These are phyloP conservation scores for Drosophila murphyi DNA, from an alignment of 1,140 invertebrate species.

Conservation along the genomic window DNA sequence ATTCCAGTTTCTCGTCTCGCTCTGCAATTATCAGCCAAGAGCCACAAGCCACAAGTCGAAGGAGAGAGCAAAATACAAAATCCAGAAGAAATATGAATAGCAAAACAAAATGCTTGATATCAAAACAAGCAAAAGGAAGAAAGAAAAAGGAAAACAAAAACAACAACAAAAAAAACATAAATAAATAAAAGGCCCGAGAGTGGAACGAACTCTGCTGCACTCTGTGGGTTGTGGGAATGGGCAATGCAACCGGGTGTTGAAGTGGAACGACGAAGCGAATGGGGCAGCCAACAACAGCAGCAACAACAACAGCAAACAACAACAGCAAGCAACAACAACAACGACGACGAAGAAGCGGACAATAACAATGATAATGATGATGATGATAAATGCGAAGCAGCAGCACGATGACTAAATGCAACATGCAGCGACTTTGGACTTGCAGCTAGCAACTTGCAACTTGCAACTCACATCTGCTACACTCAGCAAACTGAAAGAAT, in stretches of 20 bases:
- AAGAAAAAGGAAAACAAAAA: conserved; percentile 21
- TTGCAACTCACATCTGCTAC: conserved; percentile 44
- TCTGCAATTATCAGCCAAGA: conserved; percentile 39
- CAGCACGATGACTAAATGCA: conserved; percentile 75
- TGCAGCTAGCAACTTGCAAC: conserved; percentile 20
- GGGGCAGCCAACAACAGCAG: conserved; percentile 33
- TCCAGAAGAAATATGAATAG: conserved; percentile 78
- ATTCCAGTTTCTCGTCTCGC: conserved; percentile 47
- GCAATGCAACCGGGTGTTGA: conserved; percentile 69
- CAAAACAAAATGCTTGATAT: conserved; percentile 80
- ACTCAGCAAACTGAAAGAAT: no score
- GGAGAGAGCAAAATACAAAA: conserved; percentile 74
- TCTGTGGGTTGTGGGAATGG: conserved; percentile 68
- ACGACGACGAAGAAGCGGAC: conserved; percentile 1
- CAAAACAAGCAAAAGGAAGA: conserved; percentile 57
- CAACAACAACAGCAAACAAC: conserved; percentile 20
- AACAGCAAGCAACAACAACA: background rate
- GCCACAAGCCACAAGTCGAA: conserved; percentile 2
- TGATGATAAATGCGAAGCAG: conserved; percentile 9
- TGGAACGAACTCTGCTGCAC: conserved; percentile 82
- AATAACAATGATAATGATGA: background rate
- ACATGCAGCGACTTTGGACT: conserved; percentile 72
- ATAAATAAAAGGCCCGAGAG: conserved; percentile 47
- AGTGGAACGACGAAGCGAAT: conserved; percentile 71
- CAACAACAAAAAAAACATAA: conserved; percentile 17